phyloP scores from a whole-genome alignment of 2,797 vertebrate genomes.

The Uromys caudimaculatus region DNA sequence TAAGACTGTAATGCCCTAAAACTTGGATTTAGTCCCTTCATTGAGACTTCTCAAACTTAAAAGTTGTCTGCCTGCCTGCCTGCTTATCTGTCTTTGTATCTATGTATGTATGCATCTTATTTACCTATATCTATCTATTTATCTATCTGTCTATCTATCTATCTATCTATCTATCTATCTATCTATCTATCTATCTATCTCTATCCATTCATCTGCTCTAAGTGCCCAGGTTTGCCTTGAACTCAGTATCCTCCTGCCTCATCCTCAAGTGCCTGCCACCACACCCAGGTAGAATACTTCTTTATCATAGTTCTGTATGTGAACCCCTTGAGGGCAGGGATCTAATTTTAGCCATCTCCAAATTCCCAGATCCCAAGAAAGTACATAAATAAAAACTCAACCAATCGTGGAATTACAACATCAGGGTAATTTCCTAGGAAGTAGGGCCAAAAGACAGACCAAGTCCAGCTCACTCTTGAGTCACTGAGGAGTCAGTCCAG shows the following conservation, averaged over 20 bases:
- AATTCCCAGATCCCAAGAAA: neutral
- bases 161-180: neutral
- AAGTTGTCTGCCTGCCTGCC: neutral
- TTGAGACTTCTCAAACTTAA: neutral
- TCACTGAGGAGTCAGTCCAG: neutral
- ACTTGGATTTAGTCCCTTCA: neutral
- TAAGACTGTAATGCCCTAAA: neutral
- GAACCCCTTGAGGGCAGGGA: neutral
- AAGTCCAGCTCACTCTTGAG: neutral
- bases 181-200: neutral
- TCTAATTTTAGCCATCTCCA: neutral
- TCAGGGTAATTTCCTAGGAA: neutral
- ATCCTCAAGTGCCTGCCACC: neutral
- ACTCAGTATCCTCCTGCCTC: neutral
- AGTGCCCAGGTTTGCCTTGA: neutral
- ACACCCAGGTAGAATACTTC: neutral
- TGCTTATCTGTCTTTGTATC: neutral
- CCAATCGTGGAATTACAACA: neutral
- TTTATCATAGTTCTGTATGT: neutral
- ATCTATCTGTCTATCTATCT: neutral
- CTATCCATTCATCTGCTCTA: neutral
- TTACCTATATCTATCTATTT: neutral
- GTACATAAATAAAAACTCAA: neutral
- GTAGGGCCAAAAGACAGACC: neutral
- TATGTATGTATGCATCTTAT: too few relatives aligned